phyloP scores from a whole-genome alignment of 2,113 vertebrate species.

The Empidonax traillii region DNA sequence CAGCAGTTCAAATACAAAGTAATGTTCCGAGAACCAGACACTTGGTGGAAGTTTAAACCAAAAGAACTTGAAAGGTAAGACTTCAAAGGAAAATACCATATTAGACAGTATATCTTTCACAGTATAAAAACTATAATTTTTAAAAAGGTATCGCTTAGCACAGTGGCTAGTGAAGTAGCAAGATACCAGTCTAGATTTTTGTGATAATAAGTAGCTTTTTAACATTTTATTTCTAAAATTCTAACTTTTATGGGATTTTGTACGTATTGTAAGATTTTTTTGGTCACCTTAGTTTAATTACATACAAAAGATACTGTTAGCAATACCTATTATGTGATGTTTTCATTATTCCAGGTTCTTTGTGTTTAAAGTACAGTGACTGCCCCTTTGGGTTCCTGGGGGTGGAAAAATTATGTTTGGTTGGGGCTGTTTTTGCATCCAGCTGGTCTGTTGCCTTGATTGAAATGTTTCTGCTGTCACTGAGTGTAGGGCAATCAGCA shows the following conservation, averaged over 20 bases:
- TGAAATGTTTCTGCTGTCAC: neutral
- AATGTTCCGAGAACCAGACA: conserved; percentile 92
- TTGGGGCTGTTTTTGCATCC: neutral
- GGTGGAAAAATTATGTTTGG: neutral
- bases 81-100: neutral
- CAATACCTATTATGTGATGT: neutral
- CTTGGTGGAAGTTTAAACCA: conserved; percentile 96
- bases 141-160: accelerated
- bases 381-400: neutral
- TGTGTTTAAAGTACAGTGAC: neutral
- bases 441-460: neutral
- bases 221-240: neutral
- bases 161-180: neutral
- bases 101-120: neutral
- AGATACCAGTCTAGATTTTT: neutral
- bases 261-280: neutral
- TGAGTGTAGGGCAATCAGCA: neutral
- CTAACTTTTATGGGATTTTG: neutral
- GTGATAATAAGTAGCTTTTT: neutral
- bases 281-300: neutral
- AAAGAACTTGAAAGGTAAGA: conserved; percentile 92
- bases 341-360: neutral
- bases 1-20: conserved; percentile 89
- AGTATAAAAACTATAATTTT: neutral
- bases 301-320: neutral